Conservation (phyloP, 2,888 invertebrate species). For the Empis livida region DNA sequence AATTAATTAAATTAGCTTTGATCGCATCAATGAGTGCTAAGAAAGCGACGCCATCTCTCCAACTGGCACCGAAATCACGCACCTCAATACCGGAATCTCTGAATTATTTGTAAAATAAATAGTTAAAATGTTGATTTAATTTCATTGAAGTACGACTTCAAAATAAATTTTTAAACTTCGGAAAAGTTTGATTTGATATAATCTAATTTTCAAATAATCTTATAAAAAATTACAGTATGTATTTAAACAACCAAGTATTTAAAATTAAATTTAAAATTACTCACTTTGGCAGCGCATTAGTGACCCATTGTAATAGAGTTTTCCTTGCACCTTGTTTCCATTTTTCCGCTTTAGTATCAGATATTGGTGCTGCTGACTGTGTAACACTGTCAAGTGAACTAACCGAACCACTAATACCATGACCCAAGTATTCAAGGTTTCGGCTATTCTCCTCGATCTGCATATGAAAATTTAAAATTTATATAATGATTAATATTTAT, state of each 20-base stretch:
- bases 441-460: conserved; percentile 93
- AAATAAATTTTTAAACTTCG: too few relatives aligned
- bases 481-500: background rate
- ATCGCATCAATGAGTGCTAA: conserved; percentile 91
- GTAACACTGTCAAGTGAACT: conserved; percentile 73
- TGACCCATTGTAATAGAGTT: conserved; percentile 87
- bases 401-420: conserved; percentile 63
- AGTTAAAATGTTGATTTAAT: too few relatives aligned
- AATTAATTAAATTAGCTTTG: conserved; percentile 80
- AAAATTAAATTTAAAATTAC: conserved; percentile 19
- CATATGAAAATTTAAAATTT: background rate
- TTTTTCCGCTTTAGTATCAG: conserved; percentile 45
- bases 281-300: conserved; percentile 75
- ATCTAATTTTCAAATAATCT: background rate
- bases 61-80: conserved; percentile 86
- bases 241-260: too few relatives aligned
- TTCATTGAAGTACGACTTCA: too few relatives aligned
- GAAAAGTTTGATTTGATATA: too few relatives aligned
- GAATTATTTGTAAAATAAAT: too few relatives aligned
- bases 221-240: too few relatives aligned
- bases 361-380: conserved; percentile 41
- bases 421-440: conserved; percentile 73
- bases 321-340: conserved; percentile 87
- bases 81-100: conserved; percentile 81
- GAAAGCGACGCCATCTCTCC: conserved; percentile 94